A percentile compares a stretch with the other conserved stretches of the same genome.
These are phyloP conservation scores for Carterocephalus palaemon DNA, from an alignment of 2,888 invertebrate species.

Conservation along the genomic window DNA sequence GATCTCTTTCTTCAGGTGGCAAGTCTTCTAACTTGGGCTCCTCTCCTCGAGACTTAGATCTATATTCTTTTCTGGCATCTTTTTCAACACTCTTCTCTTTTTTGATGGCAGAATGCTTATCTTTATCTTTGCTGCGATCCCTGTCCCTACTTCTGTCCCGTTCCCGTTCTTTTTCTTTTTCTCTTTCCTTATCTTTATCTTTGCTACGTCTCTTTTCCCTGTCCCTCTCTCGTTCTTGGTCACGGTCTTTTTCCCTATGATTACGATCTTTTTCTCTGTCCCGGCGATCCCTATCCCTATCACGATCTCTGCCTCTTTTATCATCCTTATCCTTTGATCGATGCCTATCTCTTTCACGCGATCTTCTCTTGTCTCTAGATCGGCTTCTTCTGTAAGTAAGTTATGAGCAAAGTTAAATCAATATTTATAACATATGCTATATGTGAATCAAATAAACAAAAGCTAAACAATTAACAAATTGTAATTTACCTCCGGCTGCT, in stretches of 20 bases:
- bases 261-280: conserved; percentile 39
- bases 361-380: conserved; percentile 70
- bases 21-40: conserved; percentile 84
- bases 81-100: conserved; percentile 54
- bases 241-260: conserved; percentile 37
- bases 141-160: conserved; percentile 47
- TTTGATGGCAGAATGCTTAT: conserved; percentile 39
- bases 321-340: conserved; percentile 78
- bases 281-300: conserved; percentile 46
- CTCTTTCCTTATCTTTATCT: conserved; percentile 47
- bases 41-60: conserved; percentile 72
- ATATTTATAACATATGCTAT: background rate
- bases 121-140: conserved; percentile 44
- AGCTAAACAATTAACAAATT: background rate
- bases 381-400: conserved; percentile 53
- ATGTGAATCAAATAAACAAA: background rate
- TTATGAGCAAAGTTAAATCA: background rate
- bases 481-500: conserved; percentile 56
- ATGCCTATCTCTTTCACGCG: conserved; percentile 80
- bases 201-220: conserved; percentile 38
- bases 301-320: conserved; percentile 50
- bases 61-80: conserved; percentile 56
- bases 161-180: conserved; percentile 48
- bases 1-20: conserved; percentile 98
- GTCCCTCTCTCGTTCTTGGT: conserved; percentile 48